Base-by-base conservation (phyloP, 1,140 invertebrate genomes). In the Drosophila tropicalis region DNA sequence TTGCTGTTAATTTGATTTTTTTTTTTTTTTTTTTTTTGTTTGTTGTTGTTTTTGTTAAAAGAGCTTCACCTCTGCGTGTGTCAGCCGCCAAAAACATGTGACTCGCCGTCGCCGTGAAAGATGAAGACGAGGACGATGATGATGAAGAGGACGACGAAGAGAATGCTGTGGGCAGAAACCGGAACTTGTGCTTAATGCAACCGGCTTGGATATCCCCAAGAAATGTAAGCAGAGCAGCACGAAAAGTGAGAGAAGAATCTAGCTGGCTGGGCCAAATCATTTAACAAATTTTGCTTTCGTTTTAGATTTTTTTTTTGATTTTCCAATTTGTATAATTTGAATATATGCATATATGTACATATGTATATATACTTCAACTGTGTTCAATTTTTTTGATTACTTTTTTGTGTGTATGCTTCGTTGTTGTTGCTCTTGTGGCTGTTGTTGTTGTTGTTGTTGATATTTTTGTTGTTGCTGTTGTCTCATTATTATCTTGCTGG, bases 361-460 rank as follows among this genome's bases (percentile, higher is more conserved):
- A 29, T 29, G 5, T 29, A 29, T 29, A 29, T 29, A 29, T 29
- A 25, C 3, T 56, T 25, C n/a, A n/a, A 12, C 9, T 61, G 25
- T 62, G 13, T 62, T 44, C 22, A n/a, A 40, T 36, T 19, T 17
- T 19, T 17, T 36, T 58, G 34, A 36, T 58, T 58, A 58, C 57
- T 62, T 44, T 17, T 17, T 7, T 40, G 22, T 29, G n/a, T 62
- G 32, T 29, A 29, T 19, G 19, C 39, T 44, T 63, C 44, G 41
- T 63, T 63, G 61, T 29, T 51, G 47, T 55, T 39, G 62, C 15
- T 64, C 1, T 55, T 32, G n/a, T 15, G 60, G n/a, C 44, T 68
- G 19, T 55, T 41, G 19, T 55, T 41, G 32, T 32, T 68, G 41
- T 39, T 64, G 25, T 55, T 60, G 15, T n/a, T 47, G 40, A 29